Evolutionary conservation across 2,888 invertebrate species (phyloP).

Genomic region (Thymelicus lineola): DNA sequence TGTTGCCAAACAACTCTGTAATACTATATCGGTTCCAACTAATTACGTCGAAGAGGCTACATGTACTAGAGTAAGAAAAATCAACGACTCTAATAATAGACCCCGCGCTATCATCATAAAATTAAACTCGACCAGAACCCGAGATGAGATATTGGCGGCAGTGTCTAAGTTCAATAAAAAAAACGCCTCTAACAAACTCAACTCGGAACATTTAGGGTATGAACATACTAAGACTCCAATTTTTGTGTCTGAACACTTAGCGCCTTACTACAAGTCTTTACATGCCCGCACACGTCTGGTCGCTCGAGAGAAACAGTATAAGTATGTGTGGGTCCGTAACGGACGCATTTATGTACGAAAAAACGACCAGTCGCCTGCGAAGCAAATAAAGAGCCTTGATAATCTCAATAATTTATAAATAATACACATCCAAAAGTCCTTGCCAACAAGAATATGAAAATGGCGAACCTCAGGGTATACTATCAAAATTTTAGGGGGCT

Average conservation of each 20-base stretch:
- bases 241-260: constrained; percentile 36
- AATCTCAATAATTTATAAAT: constrained; percentile 25
- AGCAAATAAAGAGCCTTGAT: constrained; percentile 17
- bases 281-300: constrained; percentile 30
- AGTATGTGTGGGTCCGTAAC: constrained; percentile 37
- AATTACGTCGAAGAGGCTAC: neutral
- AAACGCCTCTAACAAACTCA: constrained; percentile 38
- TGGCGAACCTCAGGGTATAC: constrained; percentile 29
- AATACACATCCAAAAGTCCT: neutral
- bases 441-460: constrained; percentile 19
- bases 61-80: constrained; percentile 22
- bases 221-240: constrained; percentile 19
- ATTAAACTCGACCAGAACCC: constrained; percentile 5
- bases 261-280: constrained; percentile 30
- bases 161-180: constrained; percentile 41
- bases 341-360: constrained; percentile 38
- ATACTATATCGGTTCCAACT: neutral
- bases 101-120: constrained; percentile 30
- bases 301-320: constrained; percentile 27
- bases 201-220: constrained; percentile 27
- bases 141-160: constrained; percentile 37
- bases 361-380: constrained; percentile 34
- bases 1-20: constrained; percentile 10
- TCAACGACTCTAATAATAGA: constrained; percentile 15
- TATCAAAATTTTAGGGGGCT: constrained; percentile 38